phyloP scores from a whole-genome alignment of 1,140 invertebrate genomes.

The Drosophila takahashii region DNA sequence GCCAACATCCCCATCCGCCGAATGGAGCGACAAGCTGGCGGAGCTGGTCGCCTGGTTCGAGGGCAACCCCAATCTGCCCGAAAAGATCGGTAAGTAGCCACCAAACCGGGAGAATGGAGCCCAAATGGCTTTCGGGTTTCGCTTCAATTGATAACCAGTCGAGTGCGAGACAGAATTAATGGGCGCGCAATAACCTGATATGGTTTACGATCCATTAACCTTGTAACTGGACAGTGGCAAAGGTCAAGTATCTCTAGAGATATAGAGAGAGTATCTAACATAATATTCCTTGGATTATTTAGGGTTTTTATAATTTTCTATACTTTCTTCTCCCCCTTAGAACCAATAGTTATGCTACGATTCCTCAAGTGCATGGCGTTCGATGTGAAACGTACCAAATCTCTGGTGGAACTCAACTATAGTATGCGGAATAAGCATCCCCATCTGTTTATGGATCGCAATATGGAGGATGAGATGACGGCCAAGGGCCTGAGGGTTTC shows the following conservation, averaged over 20 bases:
- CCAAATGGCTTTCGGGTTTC: constrained; percentile 6
- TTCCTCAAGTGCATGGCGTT: constrained; percentile 84
- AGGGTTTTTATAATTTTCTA: background rate
- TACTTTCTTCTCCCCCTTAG: constrained; percentile 16
- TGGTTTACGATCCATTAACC: constrained; percentile 22
- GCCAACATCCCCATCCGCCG: background rate
- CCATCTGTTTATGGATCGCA: constrained; percentile 88
- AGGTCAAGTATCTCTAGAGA: constrained; percentile 13
- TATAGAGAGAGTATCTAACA: background rate
- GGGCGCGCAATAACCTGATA: constrained; percentile 27
- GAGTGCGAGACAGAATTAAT: constrained; percentile 18
- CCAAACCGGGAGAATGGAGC: background rate
- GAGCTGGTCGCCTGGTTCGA: constrained; percentile 70
- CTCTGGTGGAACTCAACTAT: constrained; percentile 88
- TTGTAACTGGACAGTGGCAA: constrained; percentile 12
- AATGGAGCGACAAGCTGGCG: constrained; percentile 43
- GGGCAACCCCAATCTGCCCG: constrained; percentile 65
- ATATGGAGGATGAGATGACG: constrained; percentile 86
- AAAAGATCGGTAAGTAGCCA: constrained; percentile 67
- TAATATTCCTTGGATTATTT: background rate
- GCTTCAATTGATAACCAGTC: constrained; percentile 37
- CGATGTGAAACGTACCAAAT: constrained; percentile 87
- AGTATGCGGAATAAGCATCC: constrained; percentile 87
- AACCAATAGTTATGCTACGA: constrained; percentile 60
- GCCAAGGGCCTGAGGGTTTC: constrained; percentile 86